These are phyloP conservation scores for Pangasianodon gigas DNA, from an alignment of 2,113 vertebrate species.

Conservation along the genomic window DNA sequence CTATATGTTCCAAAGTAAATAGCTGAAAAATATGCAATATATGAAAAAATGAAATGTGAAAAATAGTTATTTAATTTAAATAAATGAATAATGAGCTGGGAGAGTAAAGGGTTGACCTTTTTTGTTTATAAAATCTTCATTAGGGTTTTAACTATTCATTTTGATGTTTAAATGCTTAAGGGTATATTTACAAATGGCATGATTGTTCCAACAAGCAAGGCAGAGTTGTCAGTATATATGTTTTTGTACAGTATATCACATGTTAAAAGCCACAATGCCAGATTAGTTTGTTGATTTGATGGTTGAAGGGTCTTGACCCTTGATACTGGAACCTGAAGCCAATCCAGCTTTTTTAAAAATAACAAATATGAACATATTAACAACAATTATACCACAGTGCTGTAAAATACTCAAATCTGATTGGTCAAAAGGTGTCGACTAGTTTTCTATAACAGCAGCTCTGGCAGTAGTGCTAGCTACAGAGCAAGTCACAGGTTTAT, in stretches of 20 bases:
- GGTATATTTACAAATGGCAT: not conserved
- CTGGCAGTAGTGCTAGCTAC: not conserved
- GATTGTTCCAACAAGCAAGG: not conserved
- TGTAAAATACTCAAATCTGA: not conserved
- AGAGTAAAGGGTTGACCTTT: not conserved
- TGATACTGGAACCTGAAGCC: too few species aligned
- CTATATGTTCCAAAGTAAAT: not conserved
- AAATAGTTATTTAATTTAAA: not conserved
- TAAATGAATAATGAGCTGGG: not conserved
- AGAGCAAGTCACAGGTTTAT: not conserved
- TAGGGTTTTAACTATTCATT: not conserved
- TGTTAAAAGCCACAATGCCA: not conserved
- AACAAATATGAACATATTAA: not conserved
- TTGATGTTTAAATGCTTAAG: not conserved
- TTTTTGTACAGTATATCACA: not conserved
- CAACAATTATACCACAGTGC: not conserved
- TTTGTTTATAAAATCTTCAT: not conserved
- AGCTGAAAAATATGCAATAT: not conserved
- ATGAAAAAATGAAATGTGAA: not conserved
- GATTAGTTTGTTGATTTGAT: not conserved
- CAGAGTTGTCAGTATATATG: not conserved
- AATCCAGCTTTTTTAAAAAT: too few species aligned
- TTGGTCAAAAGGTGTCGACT: not conserved
- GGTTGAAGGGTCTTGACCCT: not conserved
- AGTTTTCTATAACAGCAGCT: not conserved